phyloP scores from a whole-genome alignment of 2,888 invertebrate genomes.

The Papilio demoleus region DNA sequence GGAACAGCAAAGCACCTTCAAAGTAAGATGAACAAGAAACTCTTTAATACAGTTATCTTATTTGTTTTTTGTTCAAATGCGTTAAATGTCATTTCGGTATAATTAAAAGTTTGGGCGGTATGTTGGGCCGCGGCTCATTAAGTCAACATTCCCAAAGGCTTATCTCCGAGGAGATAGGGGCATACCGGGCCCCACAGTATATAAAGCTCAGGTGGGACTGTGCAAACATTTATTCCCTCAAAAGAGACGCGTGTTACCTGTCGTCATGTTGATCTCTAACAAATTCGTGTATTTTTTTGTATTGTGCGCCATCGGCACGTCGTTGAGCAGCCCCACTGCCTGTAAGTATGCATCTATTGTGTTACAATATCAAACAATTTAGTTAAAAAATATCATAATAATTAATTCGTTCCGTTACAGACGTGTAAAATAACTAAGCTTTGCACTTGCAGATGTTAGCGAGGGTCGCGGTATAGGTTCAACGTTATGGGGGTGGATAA shows the following conservation, averaged over 20 bases:
- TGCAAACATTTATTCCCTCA: constrained; percentile 67
- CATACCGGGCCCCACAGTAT: constrained; percentile 61
- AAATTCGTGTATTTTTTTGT: constrained; percentile 55
- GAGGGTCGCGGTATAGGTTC: constrained; percentile 70
- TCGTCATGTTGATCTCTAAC: constrained; percentile 61
- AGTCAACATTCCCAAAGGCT: constrained; percentile 77
- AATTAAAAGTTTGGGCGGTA: constrained; percentile 61
- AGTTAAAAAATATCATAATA: not conserved
- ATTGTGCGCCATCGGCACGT: constrained; percentile 55
- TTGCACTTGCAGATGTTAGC: constrained; percentile 65
- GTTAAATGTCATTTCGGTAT: constrained; percentile 47
- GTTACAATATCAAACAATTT: not conserved
- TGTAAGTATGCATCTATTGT: constrained; percentile 59
- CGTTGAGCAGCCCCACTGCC: constrained; percentile 64
- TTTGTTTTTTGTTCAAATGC: constrained; percentile 44
- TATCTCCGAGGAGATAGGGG: constrained; percentile 74
- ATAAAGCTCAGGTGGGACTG: constrained; percentile 65
- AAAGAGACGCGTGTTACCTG: constrained; percentile 50
- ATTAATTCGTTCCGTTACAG: not conserved
- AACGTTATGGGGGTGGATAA: constrained; percentile 76
- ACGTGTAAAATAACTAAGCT: constrained; percentile 47
- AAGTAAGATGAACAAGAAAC: constrained; percentile 36
- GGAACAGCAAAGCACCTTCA: constrained; percentile 23
- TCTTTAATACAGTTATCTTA: constrained; percentile 44
- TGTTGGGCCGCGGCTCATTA: constrained; percentile 71